Evolutionary conservation across 2,113 vertebrate species (phyloP).

Genomic region (Ciconia stormi): DNA sequence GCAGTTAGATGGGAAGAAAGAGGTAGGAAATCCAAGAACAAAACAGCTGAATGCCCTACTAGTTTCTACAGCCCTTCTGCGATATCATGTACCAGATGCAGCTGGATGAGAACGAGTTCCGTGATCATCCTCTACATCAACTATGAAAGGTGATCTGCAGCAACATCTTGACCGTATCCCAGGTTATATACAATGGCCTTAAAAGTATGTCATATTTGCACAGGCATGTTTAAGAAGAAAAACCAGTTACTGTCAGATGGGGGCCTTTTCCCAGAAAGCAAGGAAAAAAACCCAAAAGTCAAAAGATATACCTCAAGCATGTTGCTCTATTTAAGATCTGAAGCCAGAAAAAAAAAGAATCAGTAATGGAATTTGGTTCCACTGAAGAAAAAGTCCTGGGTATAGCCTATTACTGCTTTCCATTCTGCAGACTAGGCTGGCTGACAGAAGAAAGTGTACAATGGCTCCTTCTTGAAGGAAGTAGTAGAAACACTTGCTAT

Average conservation of each 20-base stretch:
- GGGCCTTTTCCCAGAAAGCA: neutral
- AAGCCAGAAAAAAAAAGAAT: neutral
- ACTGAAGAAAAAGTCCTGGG: neutral
- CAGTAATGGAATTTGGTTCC: neutral
- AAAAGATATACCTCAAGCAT: neutral
- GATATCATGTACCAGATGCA: neutral
- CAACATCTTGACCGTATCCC: neutral
- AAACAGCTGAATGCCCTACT: neutral
- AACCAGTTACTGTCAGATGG: neutral
- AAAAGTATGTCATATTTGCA: neutral
- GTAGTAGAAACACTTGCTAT: neutral
- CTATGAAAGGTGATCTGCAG: neutral
- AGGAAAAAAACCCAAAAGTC: neutral
- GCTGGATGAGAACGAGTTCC: neutral
- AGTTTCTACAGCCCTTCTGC: neutral
- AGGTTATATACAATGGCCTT: neutral
- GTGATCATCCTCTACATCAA: neutral
- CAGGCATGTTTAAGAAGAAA: neutral
- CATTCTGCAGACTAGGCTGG: neutral
- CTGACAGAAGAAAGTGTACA: neutral
- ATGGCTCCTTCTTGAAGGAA: neutral
- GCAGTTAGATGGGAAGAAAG: neutral
- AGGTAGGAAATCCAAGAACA: neutral
- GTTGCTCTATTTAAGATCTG: neutral
- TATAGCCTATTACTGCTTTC: neutral